Evolutionary conservation across 2,797 vertebrate genomes (phyloP), one percentile per base, ranked within the genome.

Genomic region (Manis crassicaudata): DNA sequence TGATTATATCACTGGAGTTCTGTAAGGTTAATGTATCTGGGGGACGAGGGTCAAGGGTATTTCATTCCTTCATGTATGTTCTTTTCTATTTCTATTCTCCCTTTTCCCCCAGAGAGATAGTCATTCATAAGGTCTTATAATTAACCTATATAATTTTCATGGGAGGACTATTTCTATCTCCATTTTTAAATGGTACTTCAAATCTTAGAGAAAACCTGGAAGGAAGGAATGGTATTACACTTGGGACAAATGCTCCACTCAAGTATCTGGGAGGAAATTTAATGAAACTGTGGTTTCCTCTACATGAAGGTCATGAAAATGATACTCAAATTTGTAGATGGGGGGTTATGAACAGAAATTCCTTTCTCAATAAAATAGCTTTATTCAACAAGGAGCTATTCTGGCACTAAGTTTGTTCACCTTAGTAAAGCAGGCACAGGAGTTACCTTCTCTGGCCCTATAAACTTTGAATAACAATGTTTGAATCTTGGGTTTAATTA

Each of bases 1-100:
- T 96, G 43, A 95, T 96, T 90, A 63, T 90, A 95, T 97, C 90
- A 56, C 56, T 4, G 29, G 58, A 96, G 62, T 8, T 14, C 46
- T 86, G 87, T n/a, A 21, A 60, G 70, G 67, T 88, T 89, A 92
- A 90, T 73, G 91, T 65, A 79, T 97, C 96, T 95, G 56, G 68
- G 65, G 63, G 20, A 35, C 97, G 93, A 80, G 0, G 2, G 21
- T 6, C 21, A 27, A 35, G 11, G 62, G 25, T 23, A 9, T 50
- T 11, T 79, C 5, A 2, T 96, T 97, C 8, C 46, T 5, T 56
- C 6, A 52, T 52, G 6, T 84, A 90, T 84, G 80, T 93, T 90
- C 14, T 75, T 90, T 93, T 96, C 29, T 93, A 16, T 58, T 92
- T 75, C 17, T 67, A 23, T n/a, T 52, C 4, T 86, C 6, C 20